Percentiles rank a stretch among this genome's conserved stretches.
These are phyloP conservation scores for Carlito syrichta DNA, from an alignment of 2,113 vertebrate species.

Conservation along the genomic window DNA sequence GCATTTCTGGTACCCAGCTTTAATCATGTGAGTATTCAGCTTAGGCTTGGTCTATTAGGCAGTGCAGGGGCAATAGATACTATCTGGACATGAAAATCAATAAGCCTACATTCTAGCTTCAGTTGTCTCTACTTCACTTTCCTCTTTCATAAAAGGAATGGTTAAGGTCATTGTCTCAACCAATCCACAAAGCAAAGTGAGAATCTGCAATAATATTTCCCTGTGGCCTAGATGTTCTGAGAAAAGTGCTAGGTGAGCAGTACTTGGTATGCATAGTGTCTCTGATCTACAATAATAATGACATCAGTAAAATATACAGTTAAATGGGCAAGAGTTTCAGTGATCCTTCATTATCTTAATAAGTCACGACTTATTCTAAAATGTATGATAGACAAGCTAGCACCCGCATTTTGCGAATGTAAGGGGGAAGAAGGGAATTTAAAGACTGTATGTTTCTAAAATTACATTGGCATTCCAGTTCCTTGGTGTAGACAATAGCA, in stretches of 20 bases:
- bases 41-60: background rate
- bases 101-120: background rate
- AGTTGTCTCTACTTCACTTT: constrained; percentile 17
- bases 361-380: background rate
- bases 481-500: background rate
- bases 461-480: background rate
- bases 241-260: background rate
- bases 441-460: background rate
- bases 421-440: fast-evolving
- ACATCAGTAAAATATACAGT: too few species aligned
- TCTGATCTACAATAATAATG: constrained; percentile 1
- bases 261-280: background rate
- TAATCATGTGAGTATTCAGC: background rate
- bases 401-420: background rate
- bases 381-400: background rate
- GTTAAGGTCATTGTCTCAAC: background rate
- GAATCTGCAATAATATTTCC: background rate
- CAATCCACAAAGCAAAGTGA: background rate
- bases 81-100: constrained; percentile 4
- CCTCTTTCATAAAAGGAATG: background rate
- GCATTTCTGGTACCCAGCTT: background rate
- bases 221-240: background rate
- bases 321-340: too few species aligned
- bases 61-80: background rate
- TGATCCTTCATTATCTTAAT: too few species aligned